phyloP scores from a whole-genome alignment of 2,888 invertebrate species.

The Arenicola marina region DNA sequence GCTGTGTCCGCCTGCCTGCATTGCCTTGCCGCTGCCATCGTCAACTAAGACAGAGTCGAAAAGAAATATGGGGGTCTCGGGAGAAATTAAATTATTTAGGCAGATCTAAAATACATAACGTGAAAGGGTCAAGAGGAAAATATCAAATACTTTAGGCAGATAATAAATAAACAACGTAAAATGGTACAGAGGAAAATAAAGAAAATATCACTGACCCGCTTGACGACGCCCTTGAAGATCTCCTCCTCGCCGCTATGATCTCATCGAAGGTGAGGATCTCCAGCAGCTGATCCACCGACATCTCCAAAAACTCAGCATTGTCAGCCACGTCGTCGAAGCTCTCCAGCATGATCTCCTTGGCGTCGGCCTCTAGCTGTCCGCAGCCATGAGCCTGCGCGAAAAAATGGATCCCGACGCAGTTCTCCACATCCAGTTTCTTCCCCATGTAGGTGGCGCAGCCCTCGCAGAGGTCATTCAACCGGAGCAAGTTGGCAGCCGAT shows the following conservation, averaged over 20 bases:
- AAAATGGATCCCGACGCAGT: conserved; percentile 74
- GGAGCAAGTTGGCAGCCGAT: conserved; percentile 83
- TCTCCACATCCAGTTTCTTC: conserved; percentile 72
- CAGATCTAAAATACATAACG: no score
- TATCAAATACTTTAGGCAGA: no score
- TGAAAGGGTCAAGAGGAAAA: no score
- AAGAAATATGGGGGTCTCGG: no score
- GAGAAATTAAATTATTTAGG: no score
- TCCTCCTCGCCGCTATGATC: conserved; percentile 85
- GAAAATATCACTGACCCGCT: no score
- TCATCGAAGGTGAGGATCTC: conserved; percentile 79
- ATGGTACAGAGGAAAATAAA: no score
- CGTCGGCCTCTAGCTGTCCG: conserved; percentile 19
- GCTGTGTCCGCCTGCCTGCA: no score
- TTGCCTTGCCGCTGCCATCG: no score
- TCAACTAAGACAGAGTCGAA: no score
- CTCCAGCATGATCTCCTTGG: conserved; percentile 24
- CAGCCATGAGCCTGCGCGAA: conserved; percentile 34
- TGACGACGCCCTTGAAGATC: conserved; percentile 78
- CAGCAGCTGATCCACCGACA: conserved; percentile 76
- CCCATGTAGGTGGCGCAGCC: conserved; percentile 79
- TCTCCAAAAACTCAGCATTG: conserved; percentile 50
- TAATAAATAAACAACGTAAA: no score
- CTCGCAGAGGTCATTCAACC: conserved; percentile 78
- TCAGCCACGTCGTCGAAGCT: conserved; percentile 20